phyloP scores from a whole-genome alignment of 2,113 vertebrate genomes.

The Pavo muticus region DNA sequence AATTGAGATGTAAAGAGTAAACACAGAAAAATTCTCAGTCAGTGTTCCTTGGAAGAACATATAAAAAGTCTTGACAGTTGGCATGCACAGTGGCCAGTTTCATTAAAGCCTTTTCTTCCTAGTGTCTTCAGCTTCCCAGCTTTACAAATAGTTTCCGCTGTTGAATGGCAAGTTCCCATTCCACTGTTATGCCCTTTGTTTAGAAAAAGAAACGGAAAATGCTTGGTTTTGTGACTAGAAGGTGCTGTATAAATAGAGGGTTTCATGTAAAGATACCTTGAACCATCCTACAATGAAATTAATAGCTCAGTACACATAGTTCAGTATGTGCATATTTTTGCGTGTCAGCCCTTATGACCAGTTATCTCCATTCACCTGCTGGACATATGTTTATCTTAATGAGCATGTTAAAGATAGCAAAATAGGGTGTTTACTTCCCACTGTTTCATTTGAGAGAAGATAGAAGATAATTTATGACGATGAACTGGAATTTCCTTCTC shows the following conservation, averaged over 20 bases:
- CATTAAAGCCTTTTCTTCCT: constrained; percentile 71
- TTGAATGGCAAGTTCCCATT: constrained; percentile 72
- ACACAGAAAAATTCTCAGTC: constrained; percentile 46
- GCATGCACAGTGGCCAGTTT: constrained; percentile 56
- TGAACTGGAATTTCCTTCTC: constrained; percentile 6
- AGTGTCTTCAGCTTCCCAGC: constrained; percentile 69
- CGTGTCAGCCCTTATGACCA: constrained; percentile 43
- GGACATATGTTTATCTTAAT: background rate
- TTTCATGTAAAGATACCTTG: constrained; percentile 43
- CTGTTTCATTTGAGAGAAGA: constrained; percentile 18
- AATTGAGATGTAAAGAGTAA: constrained; percentile 49
- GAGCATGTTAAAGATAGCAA: constrained; percentile 48
- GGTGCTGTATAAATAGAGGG: constrained; percentile 52
- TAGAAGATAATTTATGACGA: constrained; percentile 13
- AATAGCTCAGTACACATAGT: constrained; percentile 39
- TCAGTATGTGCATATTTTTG: constrained; percentile 39
- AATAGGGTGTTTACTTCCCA: constrained; percentile 35
- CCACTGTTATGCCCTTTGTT: constrained; percentile 58
- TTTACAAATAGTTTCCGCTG: constrained; percentile 73
- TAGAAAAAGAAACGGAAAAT: constrained; percentile 66
- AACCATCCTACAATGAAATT: constrained; percentile 61
- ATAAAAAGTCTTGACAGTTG: constrained; percentile 59
- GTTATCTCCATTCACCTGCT: constrained; percentile 55
- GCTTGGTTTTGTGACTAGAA: constrained; percentile 56
- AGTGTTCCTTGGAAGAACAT: constrained; percentile 49